These are phyloP conservation scores for Psilopsiagon aurifrons DNA, from an alignment of 2,113 vertebrate genomes.

Conservation along the genomic window DNA sequence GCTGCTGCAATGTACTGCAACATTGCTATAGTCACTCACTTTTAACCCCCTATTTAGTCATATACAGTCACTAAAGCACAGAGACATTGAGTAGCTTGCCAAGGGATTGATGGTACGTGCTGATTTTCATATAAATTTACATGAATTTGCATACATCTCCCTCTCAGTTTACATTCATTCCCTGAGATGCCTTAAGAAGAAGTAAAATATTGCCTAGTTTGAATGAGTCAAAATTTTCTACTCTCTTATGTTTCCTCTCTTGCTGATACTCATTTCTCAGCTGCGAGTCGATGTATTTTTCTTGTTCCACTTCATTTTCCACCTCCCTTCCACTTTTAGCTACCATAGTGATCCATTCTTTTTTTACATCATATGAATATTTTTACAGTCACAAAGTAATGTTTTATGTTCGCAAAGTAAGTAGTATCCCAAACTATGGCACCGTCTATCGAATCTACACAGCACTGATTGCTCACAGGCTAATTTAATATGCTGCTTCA, in stretches of 20 bases:
- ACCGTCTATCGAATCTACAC: neutral
- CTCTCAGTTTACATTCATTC: slow-evolving; percentile 24
- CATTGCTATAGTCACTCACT: neutral
- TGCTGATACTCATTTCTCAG: neutral
- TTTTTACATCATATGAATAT: neutral
- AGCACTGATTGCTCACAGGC: neutral
- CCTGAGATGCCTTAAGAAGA: neutral
- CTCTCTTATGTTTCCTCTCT: neutral
- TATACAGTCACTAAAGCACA: neutral
- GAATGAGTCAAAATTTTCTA: neutral
- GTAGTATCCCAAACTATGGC: neutral
- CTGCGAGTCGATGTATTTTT: neutral
- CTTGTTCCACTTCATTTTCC: neutral
- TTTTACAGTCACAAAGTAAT: neutral
- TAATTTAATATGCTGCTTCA: neutral
- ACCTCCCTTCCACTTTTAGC: neutral
- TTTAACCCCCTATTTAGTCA: neutral
- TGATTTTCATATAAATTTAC: slow-evolving; percentile 14
- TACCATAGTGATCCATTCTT: neutral
- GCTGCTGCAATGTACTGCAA: neutral
- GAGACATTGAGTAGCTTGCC: neutral
- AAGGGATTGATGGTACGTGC: neutral
- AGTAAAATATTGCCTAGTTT: slow-evolving; percentile 4
- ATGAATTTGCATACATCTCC: slow-evolving; percentile 36
- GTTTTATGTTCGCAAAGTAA: neutral